Conservation (phyloP, 2,888 invertebrate species). For the Lamellibrachia satsuma region DNA sequence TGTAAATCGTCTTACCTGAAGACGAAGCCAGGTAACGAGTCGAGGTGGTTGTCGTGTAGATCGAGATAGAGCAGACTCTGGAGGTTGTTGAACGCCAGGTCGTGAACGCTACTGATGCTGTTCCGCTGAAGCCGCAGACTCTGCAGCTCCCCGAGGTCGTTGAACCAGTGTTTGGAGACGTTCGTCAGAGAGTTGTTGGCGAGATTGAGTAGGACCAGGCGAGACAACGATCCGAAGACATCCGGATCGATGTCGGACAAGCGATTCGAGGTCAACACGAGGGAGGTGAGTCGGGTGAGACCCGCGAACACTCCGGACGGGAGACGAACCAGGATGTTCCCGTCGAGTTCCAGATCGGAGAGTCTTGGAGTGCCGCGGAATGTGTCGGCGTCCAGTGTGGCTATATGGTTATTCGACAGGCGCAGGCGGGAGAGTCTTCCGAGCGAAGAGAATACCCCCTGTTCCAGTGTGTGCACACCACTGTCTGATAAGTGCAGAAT, state of each 20-base stretch:
- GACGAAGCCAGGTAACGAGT: not conserved
- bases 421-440: not conserved
- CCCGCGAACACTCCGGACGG: slow-evolving; percentile 18
- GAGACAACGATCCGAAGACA: slow-evolving; percentile 14
- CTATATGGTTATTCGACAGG: slow-evolving; percentile 17
- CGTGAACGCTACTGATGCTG: slow-evolving; percentile 10
- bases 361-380: slow-evolving; percentile 7
- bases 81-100: not conserved
- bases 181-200: slow-evolving; percentile 7
- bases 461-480: not conserved
- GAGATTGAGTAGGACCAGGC: slow-evolving; percentile 3
- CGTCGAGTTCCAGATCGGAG: slow-evolving; percentile 19
- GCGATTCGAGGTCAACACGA: slow-evolving; percentile 17
- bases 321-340: slow-evolving; percentile 1
- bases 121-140: slow-evolving; percentile 19
- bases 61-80: slow-evolving; percentile 22
- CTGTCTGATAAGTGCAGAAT: not conserved
- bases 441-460: not conserved
- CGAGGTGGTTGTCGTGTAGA: slow-evolving; percentile 26
- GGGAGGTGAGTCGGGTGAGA: not conserved
- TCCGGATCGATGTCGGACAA: not conserved
- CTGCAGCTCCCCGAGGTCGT: not conserved
- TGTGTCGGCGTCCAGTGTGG: not conserved
- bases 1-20: not conserved
- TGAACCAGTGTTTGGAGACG: slow-evolving; percentile 17